These are phyloP conservation scores for Drosophila burlai DNA, from an alignment of 1,140 invertebrate genomes.

Conservation along the genomic window DNA sequence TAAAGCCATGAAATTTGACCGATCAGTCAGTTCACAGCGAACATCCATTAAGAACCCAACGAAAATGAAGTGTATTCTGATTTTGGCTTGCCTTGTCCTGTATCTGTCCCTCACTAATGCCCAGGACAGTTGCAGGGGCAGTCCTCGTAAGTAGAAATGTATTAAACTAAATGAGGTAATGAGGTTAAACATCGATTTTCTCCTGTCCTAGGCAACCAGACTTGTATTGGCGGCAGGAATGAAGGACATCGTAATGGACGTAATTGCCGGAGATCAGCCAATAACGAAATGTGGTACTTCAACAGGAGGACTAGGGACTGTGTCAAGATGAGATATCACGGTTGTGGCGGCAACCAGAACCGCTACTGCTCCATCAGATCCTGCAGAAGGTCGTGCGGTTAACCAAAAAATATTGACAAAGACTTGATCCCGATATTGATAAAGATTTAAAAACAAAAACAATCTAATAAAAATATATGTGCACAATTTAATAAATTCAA, in stretches of 20 bases:
- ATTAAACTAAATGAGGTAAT: background rate
- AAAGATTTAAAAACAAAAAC: background rate
- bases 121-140: background rate
- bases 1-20: background rate
- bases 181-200: background rate
- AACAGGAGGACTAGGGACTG: background rate
- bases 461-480: background rate
- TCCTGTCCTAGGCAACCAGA: background rate
- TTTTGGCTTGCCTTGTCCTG: background rate
- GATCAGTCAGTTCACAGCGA: background rate
- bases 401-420: background rate
- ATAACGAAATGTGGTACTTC: conserved; percentile 2
- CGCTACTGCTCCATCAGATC: conserved; percentile 11
- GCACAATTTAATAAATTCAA: background rate
- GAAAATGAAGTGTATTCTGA: conserved; percentile 7
- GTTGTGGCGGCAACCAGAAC: conserved; percentile 16
- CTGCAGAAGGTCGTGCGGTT: conserved; percentile 7
- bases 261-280: background rate
- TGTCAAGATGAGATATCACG: conserved; percentile 11
- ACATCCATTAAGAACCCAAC: background rate
- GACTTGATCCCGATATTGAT: background rate
- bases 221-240: background rate
- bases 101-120: background rate
- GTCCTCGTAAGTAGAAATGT: background rate
- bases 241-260: conserved; percentile 6